Conservation (phyloP, 2,113 vertebrate genomes). For the Platysteira castanea region DNA sequence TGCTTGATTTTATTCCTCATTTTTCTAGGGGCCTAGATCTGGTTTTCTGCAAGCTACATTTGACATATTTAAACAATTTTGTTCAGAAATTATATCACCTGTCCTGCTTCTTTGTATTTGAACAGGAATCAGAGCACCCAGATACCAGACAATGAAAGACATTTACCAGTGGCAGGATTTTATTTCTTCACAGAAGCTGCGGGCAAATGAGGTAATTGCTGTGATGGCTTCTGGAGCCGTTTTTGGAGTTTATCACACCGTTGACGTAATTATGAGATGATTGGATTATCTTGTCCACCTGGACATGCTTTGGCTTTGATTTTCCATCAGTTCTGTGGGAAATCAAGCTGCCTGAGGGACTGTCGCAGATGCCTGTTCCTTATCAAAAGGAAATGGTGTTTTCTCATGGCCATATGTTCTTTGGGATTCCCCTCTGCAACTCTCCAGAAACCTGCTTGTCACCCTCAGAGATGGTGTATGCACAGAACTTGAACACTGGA, state of each 20-base stretch:
- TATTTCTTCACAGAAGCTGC: constrained; percentile 28
- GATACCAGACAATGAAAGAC: not conserved
- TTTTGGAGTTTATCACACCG: constrained; percentile 19
- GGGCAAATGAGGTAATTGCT: not conserved
- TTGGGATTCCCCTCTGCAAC: not conserved
- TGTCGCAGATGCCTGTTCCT: not conserved
- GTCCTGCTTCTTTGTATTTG: not conserved
- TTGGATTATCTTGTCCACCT: not conserved
- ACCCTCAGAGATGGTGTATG: not conserved
- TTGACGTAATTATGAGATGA: constrained; percentile 44
- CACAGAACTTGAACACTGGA: not conserved
- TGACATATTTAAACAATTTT: not conserved
- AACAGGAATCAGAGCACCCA: not conserved
- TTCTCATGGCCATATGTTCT: not conserved
- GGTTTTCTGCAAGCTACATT: not conserved
- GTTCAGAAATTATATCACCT: not conserved
- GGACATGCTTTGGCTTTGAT: constrained; percentile 42
- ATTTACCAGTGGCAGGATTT: constrained; percentile 6
- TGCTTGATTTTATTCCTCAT: not conserved
- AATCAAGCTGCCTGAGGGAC: constrained; percentile 7
- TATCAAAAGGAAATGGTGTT: constrained; percentile 42
- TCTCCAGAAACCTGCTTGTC: constrained; percentile 3
- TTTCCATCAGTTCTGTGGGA: constrained; percentile 42
- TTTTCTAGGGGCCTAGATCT: not conserved
- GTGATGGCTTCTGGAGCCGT: constrained; percentile 6